phyloP scores from a whole-genome alignment of 2,888 invertebrate genomes.

The Timema podura region DNA sequence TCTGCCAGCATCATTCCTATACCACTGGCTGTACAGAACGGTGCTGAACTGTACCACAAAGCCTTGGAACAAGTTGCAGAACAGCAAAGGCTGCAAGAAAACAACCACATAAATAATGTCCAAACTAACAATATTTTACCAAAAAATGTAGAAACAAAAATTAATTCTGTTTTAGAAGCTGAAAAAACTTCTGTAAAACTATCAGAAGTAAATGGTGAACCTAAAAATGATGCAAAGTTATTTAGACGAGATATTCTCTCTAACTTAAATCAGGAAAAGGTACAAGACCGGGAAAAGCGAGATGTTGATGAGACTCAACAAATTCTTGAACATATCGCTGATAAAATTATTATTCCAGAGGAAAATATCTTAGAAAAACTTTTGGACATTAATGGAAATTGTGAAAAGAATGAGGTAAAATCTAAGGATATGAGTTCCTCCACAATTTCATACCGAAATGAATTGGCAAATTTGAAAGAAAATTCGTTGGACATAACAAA shows the following conservation, averaged over 20 bases:
- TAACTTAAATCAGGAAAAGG: neutral
- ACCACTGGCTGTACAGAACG: neutral
- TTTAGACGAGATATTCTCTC: neutral
- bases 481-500: neutral
- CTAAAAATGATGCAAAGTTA: neutral
- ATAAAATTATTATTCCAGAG: too few relatives aligned
- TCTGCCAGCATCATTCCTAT: conserved; percentile 4
- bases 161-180: too few relatives aligned
- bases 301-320: too few relatives aligned
- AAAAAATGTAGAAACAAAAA: neutral
- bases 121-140: neutral
- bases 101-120: neutral
- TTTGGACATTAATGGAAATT: too few relatives aligned
- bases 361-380: too few relatives aligned
- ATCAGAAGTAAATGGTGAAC: neutral
- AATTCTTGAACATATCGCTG: too few relatives aligned
- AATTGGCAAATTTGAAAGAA: too few relatives aligned
- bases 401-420: too few relatives aligned
- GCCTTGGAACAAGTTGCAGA: conserved; percentile 3
- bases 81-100: neutral
- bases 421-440: too few relatives aligned
- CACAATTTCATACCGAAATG: too few relatives aligned
- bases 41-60: neutral
- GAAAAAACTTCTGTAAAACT: too few relatives aligned
- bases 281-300: too few relatives aligned